These are phyloP conservation scores for Sternarchorhynchus goeldii DNA, from an alignment of 2,797 vertebrate species.

Conservation along the genomic window DNA sequence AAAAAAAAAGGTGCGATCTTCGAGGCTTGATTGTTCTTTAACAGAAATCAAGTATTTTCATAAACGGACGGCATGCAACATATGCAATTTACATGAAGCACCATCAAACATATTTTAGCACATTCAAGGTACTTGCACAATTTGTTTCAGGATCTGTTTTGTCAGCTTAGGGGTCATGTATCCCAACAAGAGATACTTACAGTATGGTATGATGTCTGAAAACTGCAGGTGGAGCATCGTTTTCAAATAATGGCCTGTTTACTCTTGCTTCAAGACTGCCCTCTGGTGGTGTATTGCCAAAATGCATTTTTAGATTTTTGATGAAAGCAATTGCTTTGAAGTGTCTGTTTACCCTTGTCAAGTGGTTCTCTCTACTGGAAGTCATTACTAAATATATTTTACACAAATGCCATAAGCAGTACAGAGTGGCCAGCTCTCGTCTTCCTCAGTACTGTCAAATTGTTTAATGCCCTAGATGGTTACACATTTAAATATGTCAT, in stretches of 20 bases:
- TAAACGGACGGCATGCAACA: neutral
- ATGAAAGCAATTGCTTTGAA: neutral
- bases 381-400: neutral
- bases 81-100: neutral
- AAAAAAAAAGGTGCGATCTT: too few species aligned
- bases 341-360: conserved; percentile 6
- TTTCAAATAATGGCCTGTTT: conserved; percentile 12
- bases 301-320: conserved; percentile 36
- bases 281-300: conserved; percentile 25
- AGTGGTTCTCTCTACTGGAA: neutral
- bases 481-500: too few species aligned
- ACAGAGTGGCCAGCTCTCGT: neutral
- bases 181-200: neutral
- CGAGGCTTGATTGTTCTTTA: too few species aligned
- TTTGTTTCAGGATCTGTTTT: neutral
- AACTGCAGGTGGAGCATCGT: neutral
- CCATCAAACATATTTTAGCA: neutral
- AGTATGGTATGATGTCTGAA: neutral
- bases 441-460: neutral
- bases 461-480: too few species aligned
- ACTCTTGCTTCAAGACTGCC: conserved; percentile 17
- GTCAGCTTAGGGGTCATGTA: neutral
- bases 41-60: neutral
- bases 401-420: neutral
- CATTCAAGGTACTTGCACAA: neutral